Base-by-base conservation (phyloP, 92 coral and sea anemone species). In the Bergia sp. region DNA sequence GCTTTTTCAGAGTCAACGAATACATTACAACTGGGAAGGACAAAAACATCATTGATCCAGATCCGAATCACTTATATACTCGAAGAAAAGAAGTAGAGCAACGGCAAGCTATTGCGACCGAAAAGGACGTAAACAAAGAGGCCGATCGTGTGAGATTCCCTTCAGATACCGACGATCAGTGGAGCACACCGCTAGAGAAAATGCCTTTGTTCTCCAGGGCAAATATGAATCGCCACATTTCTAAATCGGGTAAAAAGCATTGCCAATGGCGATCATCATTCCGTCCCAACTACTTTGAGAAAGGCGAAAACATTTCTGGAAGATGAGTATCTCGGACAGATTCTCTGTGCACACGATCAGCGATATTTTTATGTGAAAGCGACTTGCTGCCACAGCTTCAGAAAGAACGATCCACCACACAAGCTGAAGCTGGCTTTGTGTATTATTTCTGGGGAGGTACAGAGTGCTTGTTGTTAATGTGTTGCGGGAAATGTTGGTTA, bases 281-380 rank as follows among this genome's bases (percentile, higher is more conserved):
- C 90, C 7, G 88, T 90, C 38, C 92, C 87, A 53, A 80, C 90
- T 38, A 47, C 85, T n/a, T 67, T 87, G 7, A 79, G 21, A 53
- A 87, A 88, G 83, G 94, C 91, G 2, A 86, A 82, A 69, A 82
- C 90, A 13, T 93, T 93, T 82, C 80, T 93, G 15, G 91, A 29
- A 29, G 29, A 92, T 45, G 84, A 92, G 67, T 92, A 92, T 49
- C 77, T 92, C 6, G 20, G 80, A 49, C 91, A 90, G 2, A 91
- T 88, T 40, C 61, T 82, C n/a, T 39, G 77, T 42, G 39, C 73
- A 15, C 38, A 77, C 45, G 92, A 90, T 29, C 81, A 90, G 73
- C 66, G 77, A 7, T 85, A 85, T 71, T 92, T 92, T 72, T 92
- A 44, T 77, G 44, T 89, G 36, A 82, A 42, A 67, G 49, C 92